Conservation (phyloP, 1,140 invertebrate genomes). For the Pseudobourletiella spinata region DNA sequence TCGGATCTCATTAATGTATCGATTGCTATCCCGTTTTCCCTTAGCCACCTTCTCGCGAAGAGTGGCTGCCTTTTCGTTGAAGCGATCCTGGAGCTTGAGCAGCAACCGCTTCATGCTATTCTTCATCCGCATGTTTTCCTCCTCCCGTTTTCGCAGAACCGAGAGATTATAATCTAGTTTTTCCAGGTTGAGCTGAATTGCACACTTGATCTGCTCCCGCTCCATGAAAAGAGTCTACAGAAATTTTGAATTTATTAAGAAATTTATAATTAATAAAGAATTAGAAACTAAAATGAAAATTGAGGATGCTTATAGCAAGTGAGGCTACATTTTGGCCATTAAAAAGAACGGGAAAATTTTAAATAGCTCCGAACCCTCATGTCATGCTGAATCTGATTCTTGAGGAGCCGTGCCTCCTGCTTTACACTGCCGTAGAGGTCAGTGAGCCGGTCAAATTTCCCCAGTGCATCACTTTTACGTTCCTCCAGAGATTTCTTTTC, state of each 20-base stretch:
- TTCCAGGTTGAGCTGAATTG: conserved; percentile 29
- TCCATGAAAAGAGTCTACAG: conserved; percentile 20
- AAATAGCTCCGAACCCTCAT: conserved; percentile 14
- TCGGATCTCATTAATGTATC: conserved; percentile 20
- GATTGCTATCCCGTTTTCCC: conserved; percentile 11
- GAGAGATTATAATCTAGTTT: conserved; percentile 34
- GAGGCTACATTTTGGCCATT: too few relatives aligned
- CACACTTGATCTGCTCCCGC: conserved; percentile 28
- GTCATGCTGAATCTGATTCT: conserved; percentile 27
- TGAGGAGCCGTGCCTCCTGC: conserved; percentile 18
- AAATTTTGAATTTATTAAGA: too few relatives aligned
- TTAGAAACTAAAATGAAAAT: background rate
- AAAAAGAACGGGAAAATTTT: too few relatives aligned
- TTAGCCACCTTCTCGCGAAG: conserved; percentile 5
- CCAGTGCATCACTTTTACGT: conserved; percentile 17
- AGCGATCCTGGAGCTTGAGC: conserved; percentile 23
- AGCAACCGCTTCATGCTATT: conserved; percentile 31
- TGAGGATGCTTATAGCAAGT: background rate
- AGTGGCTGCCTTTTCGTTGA: conserved; percentile 7
- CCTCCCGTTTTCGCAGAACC: conserved; percentile 19
- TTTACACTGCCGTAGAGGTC: conserved; percentile 16
- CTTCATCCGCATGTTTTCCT: conserved; percentile 27
- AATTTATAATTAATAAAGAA: background rate
- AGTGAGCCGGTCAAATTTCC: conserved; percentile 19
- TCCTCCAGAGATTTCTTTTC: conserved; percentile 20